phyloP scores from a whole-genome alignment of 2,797 vertebrate species.

The Artibeus lituratus region DNA sequence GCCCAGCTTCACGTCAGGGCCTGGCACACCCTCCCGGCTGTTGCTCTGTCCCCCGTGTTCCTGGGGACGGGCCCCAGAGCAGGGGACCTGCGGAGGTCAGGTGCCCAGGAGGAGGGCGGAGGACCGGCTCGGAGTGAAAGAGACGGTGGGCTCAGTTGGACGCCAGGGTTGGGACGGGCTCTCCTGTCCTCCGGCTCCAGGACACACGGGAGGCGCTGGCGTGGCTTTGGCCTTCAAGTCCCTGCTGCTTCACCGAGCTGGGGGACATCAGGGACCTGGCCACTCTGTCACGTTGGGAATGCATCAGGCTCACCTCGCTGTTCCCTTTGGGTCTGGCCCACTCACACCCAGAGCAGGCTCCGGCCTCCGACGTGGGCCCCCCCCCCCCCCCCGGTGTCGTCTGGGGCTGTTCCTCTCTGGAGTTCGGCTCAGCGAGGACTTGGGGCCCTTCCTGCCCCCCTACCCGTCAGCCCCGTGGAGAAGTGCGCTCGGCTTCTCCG shows the following conservation, averaged over 20 bases:
- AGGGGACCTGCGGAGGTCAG: conserved; percentile 51
- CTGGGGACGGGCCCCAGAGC: conserved; percentile 43
- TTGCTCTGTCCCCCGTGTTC: conserved; percentile 63
- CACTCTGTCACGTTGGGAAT: not conserved
- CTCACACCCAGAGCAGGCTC: not conserved
- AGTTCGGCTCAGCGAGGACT: not conserved
- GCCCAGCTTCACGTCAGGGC: conserved; percentile 19
- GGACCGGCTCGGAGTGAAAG: conserved; percentile 24
- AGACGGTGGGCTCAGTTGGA: not conserved
- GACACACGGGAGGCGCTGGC: not conserved
- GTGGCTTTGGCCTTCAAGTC: not conserved
- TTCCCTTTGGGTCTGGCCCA: not conserved
- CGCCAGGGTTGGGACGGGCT: not conserved
- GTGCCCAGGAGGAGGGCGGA: conserved; percentile 35
- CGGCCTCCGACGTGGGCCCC: no score
- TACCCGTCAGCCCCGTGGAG: not conserved
- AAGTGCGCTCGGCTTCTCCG: not conserved
- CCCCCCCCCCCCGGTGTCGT: no score
- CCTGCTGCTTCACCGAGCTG: not conserved
- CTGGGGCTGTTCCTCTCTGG: not conserved
- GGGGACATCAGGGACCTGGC: not conserved
- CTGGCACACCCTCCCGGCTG: conserved; percentile 27
- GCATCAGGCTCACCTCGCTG: not conserved
- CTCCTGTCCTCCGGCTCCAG: not conserved
- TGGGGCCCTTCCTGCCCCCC: no score